Base-by-base conservation (phyloP, 1,140 invertebrate species). In the Samia ricini region DNA sequence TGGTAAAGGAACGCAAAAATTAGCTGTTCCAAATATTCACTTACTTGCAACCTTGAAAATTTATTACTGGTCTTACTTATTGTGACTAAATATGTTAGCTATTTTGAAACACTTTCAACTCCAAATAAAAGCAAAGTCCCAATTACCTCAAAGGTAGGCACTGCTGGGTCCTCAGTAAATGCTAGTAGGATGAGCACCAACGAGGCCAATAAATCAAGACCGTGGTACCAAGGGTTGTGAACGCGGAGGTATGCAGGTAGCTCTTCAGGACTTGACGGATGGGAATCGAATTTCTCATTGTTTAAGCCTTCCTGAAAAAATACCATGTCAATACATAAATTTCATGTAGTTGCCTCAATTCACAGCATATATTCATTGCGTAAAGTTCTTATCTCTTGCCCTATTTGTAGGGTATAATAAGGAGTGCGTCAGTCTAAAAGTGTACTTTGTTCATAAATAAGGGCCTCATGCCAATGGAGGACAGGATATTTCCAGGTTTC, bases 211-310 rank as follows among this genome's bases (percentile, higher is more conserved):
- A 98, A 89, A 82, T 98, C 97, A 61, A 98, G 88, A 0, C 94
- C 93, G 84, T 98, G 96, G 88, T 97, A 98, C 95, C 95, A 97
- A 64, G 93, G 93, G 80, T 97, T 97, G 83, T 98, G 97, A 0
- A 97, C 96, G 48, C 97, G 89, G 19, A 97, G 91, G 85, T 98
- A 98, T 0, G 96, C 95, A 8, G 97, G 97, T 56, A 98, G 88
- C 78, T 96, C 95, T 76, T 95, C 94, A 21, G 94, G 94, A 81
- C 95, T 94, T 48, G 93, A 93, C 0, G 97, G 97, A 89, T 98
- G 97, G 4, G 96, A 96, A 77, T 96, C 95, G 82, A 97, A 98
- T 85, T 98, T 98, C 85, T 98, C 97, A 91, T 98, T 98, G 77
- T 98, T 97, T 87, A 94, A 93, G 10, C 97, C 97, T 94, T 98